These are phyloP conservation scores for Ormyrus thymus DNA, from an alignment of 2,888 invertebrate species.

Conservation along the genomic window DNA sequence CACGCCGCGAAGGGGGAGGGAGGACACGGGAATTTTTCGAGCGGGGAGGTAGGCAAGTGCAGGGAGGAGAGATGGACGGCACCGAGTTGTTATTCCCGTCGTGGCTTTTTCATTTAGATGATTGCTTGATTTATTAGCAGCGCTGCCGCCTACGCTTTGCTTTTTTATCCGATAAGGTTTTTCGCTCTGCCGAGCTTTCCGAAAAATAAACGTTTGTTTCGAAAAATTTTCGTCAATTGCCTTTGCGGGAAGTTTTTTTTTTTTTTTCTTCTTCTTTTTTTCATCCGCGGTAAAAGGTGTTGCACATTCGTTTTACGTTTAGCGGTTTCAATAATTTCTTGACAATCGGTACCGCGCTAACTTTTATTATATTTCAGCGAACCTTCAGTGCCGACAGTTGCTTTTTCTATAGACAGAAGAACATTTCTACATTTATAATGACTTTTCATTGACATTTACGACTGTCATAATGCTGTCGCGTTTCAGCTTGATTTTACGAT, in stretches of 20 bases:
- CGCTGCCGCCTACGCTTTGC: background rate
- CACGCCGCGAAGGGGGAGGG: background rate
- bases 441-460: constrained; percentile 42
- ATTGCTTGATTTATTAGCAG: constrained; percentile 49
- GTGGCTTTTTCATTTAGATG: constrained; percentile 50
- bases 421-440: constrained; percentile 25
- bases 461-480: constrained; percentile 32
- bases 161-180: no score
- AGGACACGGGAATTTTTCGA: constrained; percentile 5
- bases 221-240: background rate
- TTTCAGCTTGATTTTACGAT: constrained; percentile 36
- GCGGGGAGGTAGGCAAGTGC: background rate
- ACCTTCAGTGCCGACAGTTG: no score
- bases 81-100: constrained; percentile 24
- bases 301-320: no score
- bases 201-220: background rate
- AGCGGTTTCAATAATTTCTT: no score
- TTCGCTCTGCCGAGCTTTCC: no score
- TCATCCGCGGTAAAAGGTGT: no score
- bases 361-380: no score
- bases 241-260: no score
- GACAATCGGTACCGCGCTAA: constrained; percentile 9
- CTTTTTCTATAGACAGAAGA: background rate
- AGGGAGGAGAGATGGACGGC: background rate
- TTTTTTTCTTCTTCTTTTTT: no score